Evolutionary conservation across 2,888 invertebrate genomes (phyloP), one percentile per base, ranked within the genome.

Genomic region (Xestia sexstrigata): DNA sequence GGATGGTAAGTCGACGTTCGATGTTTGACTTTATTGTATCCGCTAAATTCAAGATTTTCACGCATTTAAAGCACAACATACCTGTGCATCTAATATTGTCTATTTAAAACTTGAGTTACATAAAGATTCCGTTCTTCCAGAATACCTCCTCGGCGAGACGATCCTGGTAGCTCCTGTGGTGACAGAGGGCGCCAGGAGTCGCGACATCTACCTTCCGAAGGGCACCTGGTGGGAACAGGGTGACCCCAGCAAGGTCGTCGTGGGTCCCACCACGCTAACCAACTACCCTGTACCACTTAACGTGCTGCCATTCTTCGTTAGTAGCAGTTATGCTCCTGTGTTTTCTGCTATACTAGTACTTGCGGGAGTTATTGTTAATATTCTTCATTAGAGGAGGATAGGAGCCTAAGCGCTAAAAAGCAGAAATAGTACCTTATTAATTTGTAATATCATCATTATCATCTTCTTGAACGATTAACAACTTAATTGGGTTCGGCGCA

Each of bases 131-230:
- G 0, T 39, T 35, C 3, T 84, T 84, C 17, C 94, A 98, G 98
- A 98, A 92, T 98, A 97, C 91, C 94, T 98, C 23, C 95, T 98
- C 9, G 98, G 98, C 11, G 97, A 98, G 88, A 94, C 95, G n/a
- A 97, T 98, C 74, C 91, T 98, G 15, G 98, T 98, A 0, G 98
- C 98, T 0, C 98, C 98, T 0, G 97, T 98, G 15, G 82, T 98
- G 30, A 96, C 97, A 80, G 94, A 97, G 88, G 97, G 97, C 0
- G 97, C 97, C 0, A 88, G 85, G 0, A 87, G 89, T 1, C 95
- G 98, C 8, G 96, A 97, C 89, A 95, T 98, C 52, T 98, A 98
- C 93, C 95, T 98, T 7, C 98, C 98, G 0, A 91, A 83, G 13
- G 98, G 98, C 13, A 91, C 84, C 9, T 98, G 98, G 98, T 92